Base-by-base conservation (phyloP, 2,797 vertebrate genomes). In the Heliangelus exortis region DNA sequence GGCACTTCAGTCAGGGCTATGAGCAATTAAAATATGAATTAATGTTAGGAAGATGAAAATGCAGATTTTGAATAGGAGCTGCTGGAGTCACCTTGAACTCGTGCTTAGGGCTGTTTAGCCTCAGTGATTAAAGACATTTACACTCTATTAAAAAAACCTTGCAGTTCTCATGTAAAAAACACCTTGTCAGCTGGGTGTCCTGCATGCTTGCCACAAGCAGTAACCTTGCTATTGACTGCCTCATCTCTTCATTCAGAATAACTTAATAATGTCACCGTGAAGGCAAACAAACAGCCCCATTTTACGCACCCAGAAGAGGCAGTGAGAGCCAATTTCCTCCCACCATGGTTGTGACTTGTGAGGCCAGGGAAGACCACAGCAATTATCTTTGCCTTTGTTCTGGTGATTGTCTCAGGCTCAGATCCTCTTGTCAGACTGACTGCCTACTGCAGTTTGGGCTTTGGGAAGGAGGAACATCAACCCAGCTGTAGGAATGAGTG, bases 1-100 rank as follows among this genome's bases (percentile, higher is more conserved):
- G 55, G 59, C 76, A 85, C 96, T 97, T 97, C 96, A 97, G 77
- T 97, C 95, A 95, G 95, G 53, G 77, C 87, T 88, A 91, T 29
- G 82, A 96, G 95, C 92, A 97, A 97, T 97, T 98, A 97, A 97
- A 97, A 94, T 87, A 72, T 25, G 84, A 97, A 96, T 97, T 96
- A 97, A 96, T 97, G 82, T 96, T 95, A 96, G 95, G 87, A 94
- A 85, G 96, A 96, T 93, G 89, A 96, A 98, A 97, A 96, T 85
- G 96, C 95, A 96, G 95, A 90, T 95, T 96, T 71, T 78, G 81
- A 95, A 86, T 53, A 76, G 96, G 93, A 94, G 67, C 90, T 7
- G 31, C 47, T 80, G 66, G 79, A 91, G 94, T 96, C 96, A 97
- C 97, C 97, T 97, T 98, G 97, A 97, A 96, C 95, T 94, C 87